phyloP scores from a whole-genome alignment of 2,113 vertebrate species.

The Trematocara unimaculatum region DNA sequence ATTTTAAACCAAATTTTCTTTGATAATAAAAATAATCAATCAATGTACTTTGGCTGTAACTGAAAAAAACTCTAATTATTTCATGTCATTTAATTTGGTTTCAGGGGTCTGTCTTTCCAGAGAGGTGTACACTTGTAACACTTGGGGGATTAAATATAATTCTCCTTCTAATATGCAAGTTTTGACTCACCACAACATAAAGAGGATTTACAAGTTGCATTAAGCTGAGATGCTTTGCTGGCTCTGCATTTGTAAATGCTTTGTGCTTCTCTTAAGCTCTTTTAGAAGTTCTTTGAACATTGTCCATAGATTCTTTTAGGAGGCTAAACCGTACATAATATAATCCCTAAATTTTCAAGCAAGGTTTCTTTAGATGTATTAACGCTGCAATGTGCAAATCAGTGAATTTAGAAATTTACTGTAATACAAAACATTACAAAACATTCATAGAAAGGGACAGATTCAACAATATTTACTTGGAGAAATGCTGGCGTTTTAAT shows the following conservation, averaged over 20 bases:
- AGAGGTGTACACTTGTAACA: neutral
- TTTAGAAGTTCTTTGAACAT: neutral
- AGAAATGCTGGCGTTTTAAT: neutral
- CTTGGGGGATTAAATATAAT: neutral
- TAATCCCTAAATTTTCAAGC: neutral
- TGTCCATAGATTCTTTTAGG: neutral
- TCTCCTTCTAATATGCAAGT: neutral
- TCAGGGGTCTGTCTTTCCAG: neutral
- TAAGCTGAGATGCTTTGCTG: neutral
- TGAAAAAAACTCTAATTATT: accelerated
- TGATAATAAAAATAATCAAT: neutral
- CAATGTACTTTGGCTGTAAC: neutral
- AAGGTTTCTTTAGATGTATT: neutral
- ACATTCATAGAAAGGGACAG: neutral
- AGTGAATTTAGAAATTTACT: neutral
- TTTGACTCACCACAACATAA: neutral
- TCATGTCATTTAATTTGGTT: neutral
- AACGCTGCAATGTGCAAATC: neutral
- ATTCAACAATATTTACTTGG: neutral
- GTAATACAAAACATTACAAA: neutral
- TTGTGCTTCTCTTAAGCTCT: neutral
- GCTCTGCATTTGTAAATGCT: neutral
- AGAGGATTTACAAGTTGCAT: neutral
- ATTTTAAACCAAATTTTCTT: neutral
- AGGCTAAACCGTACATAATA: neutral